These are phyloP conservation scores for Euura saliciscinereae DNA, from an alignment of 1,140 invertebrate species.

Conservation along the genomic window DNA sequence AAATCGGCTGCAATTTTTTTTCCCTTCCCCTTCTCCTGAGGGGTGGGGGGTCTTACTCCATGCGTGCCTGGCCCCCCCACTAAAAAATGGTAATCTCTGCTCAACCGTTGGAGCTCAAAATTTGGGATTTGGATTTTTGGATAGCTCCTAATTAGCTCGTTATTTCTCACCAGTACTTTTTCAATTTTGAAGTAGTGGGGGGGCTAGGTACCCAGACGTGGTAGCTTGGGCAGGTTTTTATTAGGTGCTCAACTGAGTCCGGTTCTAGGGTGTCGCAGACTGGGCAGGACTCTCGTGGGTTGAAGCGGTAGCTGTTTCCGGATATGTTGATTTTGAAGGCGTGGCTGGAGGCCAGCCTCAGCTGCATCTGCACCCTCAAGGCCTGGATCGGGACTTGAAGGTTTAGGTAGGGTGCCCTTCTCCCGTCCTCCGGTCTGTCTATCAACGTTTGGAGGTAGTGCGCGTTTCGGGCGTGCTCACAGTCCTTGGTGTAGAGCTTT, in stretches of 20 bases:
- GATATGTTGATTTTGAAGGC: background rate
- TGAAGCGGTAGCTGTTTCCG: background rate
- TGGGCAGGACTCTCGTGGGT: background rate
- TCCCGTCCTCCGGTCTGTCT: background rate
- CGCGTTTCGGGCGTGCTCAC: background rate
- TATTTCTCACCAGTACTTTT: too few relatives aligned
- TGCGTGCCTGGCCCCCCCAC: too few relatives aligned
- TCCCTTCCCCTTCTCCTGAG: too few relatives aligned
- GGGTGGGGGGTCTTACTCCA: too few relatives aligned
- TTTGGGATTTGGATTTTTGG: too few relatives aligned
- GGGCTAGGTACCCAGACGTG: too few relatives aligned
- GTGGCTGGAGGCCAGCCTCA: slow-evolving; percentile 3
- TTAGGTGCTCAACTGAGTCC: background rate
- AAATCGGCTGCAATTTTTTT: too few relatives aligned
- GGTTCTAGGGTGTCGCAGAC: background rate
- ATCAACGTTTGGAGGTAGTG: slow-evolving; percentile 14
- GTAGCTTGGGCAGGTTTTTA: background rate
- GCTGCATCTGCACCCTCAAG: background rate
- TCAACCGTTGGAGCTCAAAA: too few relatives aligned
- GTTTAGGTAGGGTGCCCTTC: background rate
- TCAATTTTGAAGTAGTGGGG: too few relatives aligned
- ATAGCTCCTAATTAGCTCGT: too few relatives aligned
- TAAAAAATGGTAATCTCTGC: too few relatives aligned
- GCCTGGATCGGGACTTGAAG: background rate
- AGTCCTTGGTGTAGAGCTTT: too few relatives aligned